Evolutionary conservation across 30 jellyfish, hydroid and myxozoan genomes (phyloP).

Genomic region (Sanderia malayensis): DNA sequence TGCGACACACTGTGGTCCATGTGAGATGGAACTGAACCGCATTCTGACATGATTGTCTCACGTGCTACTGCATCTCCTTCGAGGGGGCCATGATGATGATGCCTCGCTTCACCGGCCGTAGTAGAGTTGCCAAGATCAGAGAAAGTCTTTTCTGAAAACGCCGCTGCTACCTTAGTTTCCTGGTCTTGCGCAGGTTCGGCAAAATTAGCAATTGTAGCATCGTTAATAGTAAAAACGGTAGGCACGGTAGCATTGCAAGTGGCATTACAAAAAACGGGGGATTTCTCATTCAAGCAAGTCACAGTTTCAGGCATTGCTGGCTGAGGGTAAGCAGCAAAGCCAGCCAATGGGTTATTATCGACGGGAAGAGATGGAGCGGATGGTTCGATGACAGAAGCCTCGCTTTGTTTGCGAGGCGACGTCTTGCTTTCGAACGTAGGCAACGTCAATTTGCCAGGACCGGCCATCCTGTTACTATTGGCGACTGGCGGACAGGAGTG

Average conservation of each 20-base stretch:
- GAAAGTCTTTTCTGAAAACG: constrained; percentile 57
- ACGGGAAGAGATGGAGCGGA: constrained; percentile 53
- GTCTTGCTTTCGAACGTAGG: constrained; percentile 40
- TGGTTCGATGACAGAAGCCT: constrained; percentile 7
- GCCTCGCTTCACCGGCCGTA: constrained; percentile 35
- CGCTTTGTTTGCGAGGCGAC: constrained; percentile 1
- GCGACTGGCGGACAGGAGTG: constrained; percentile 16
- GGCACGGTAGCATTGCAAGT: too few species aligned
- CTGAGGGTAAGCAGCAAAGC: constrained; percentile 65
- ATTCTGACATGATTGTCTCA: constrained; percentile 46
- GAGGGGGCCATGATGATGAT: constrained; percentile 23
- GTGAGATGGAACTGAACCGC: constrained; percentile 62
- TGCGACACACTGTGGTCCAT: constrained; percentile 29
- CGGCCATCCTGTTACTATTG: background rate
- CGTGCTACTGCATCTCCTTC: too few species aligned
- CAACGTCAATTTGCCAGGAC: constrained; percentile 36
- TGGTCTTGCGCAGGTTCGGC: background rate
- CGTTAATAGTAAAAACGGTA: too few species aligned
- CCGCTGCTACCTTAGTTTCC: constrained; percentile 13
- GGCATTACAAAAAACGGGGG: background rate
- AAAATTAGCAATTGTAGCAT: too few species aligned
- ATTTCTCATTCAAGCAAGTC: constrained; percentile 15
- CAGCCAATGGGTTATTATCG: constrained; percentile 1
- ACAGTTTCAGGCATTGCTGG: constrained; percentile 45
- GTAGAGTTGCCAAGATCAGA: constrained; percentile 56